Base-by-base conservation (phyloP, 2,113 vertebrate species). In the Eulemur macaco region DNA sequence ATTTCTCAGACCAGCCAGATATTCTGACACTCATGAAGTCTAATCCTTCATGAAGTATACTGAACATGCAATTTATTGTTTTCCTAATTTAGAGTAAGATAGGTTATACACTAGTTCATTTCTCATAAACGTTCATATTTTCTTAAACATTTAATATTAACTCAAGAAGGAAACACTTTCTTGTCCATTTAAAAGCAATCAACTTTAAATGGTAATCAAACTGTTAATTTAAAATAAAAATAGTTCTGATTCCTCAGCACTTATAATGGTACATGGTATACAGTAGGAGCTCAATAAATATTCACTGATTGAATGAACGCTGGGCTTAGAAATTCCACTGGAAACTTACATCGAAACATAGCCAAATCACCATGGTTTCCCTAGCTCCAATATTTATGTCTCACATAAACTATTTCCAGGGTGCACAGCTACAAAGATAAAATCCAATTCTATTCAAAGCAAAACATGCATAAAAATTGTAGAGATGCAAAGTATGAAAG, bases 391-490 rank as follows among this genome's bases (percentile, higher is more conserved):
- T 68, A 82, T 81, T 69, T 76, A 63, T 52, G 9, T 82, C 45
- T 88, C 81, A 73, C 11, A 83, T 69, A 85, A 87, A 91, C 76
- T 77, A 86, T 80, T 77, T 71, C 45, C 45, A 93, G 66, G 5
- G n/a, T 54, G 92, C 66, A 92, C 8, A 29, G 39, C 31, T 78
- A 17, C 47, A 89, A 34, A 95, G 71, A 82, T 74, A 81, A 89
- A n/a, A 95, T 60, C 64, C 31, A 91, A 64, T 66, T 91, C 83
- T 78, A 89, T 74, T 91, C 69, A 96, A 81, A 96, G 85, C 73
- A 90, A 94, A 92, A 52, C 60, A 94, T 1, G 3, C 11, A 81
- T 21, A 88, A 74, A 92, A 96, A 73, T 8, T 42, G 8, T 69
- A 77, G 58, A 85, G 84, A 83, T 82, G 42, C 27, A 58, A 86